Evolutionary conservation across 2,888 invertebrate species (phyloP), one percentile per base, ranked within the genome.

Genomic region (Microctonus aethiopoides): DNA sequence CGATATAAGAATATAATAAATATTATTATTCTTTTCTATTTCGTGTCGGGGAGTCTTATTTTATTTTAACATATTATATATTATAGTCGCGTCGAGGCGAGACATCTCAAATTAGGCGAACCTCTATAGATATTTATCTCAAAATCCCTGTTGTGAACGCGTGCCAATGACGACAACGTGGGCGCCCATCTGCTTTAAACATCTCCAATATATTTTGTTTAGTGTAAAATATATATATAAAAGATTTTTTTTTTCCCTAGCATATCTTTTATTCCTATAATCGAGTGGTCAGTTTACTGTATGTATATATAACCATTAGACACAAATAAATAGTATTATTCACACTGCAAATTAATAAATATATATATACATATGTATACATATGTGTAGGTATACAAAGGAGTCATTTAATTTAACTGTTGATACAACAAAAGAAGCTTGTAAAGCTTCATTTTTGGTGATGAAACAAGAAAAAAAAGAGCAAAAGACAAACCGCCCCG

Each of bases 101-200:
- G 46, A 54, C 54, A 54, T 54, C 24, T 54, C 24, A 26, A 54
- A 54, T 54, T 54, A 54, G 54, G 54, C 10, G 22, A n/a, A n/a
- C n/a, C 29, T 13, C 54, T 24, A 65, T 24, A 54, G 54, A 54
- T 54, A 26, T 54, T 54, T 24, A 24, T 26, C 24, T 24, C 11
- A 22, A 54, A 24, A 26, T 24, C 68, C 56, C 46, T 54, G 34
- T 29, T 20, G 51, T 54, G 64, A 59, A 65, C 68, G 68, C 67
- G 63, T 71, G 54, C 54, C 54, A 22, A 60, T 22, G 32, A 60
- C 22, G 16, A 36, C 34, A 60, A 39, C 22, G 34, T 54, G 54
- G 54, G 24, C 26, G 22, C 24, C 22, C 24, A 39, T 36, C 24
- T 9, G 3, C 22, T 7, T 29, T 29, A 5, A 7, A 3, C 29